phyloP scores from a whole-genome alignment of 2,888 invertebrate species.

The Mythimna impura region DNA sequence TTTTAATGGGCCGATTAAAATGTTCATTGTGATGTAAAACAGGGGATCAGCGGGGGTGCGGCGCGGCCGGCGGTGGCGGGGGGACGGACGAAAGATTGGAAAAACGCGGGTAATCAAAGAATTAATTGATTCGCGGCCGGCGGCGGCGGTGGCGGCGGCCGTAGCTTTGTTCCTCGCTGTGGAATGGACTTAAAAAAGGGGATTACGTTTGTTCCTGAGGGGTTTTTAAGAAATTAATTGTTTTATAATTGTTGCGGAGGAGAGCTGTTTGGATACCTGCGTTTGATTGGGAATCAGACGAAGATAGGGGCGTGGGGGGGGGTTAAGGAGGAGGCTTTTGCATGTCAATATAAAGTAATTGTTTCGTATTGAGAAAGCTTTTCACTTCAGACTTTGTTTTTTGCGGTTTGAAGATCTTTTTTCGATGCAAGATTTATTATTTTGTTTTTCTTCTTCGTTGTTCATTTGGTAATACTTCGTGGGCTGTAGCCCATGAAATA shows the following conservation, averaged over 20 bases:
- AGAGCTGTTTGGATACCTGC: slow-evolving; percentile 41
- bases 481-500: background rate
- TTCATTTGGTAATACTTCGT: background rate
- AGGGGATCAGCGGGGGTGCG: slow-evolving; percentile 32
- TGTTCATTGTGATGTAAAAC: slow-evolving; percentile 70
- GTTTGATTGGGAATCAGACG: slow-evolving; percentile 21
- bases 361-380: slow-evolving; percentile 12
- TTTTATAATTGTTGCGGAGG: slow-evolving; percentile 56
- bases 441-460: background rate
- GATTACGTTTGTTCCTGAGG: slow-evolving; percentile 54
- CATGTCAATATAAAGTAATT: slow-evolving; percentile 27
- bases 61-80: background rate
- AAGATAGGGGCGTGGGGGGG: background rate
- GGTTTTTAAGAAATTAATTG: slow-evolving; percentile 59
- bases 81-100: slow-evolving; percentile 55
- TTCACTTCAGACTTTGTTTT: background rate
- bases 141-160: slow-evolving; percentile 49
- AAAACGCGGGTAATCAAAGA: slow-evolving; percentile 74
- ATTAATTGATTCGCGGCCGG: slow-evolving; percentile 74
- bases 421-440: background rate
- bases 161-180: slow-evolving; percentile 51
- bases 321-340: background rate
- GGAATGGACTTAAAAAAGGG: slow-evolving; percentile 47
- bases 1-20: slow-evolving; percentile 70
- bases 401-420: background rate